phyloP scores from a whole-genome alignment of 2,797 vertebrate genomes.

The Decapterus maruadsi region DNA sequence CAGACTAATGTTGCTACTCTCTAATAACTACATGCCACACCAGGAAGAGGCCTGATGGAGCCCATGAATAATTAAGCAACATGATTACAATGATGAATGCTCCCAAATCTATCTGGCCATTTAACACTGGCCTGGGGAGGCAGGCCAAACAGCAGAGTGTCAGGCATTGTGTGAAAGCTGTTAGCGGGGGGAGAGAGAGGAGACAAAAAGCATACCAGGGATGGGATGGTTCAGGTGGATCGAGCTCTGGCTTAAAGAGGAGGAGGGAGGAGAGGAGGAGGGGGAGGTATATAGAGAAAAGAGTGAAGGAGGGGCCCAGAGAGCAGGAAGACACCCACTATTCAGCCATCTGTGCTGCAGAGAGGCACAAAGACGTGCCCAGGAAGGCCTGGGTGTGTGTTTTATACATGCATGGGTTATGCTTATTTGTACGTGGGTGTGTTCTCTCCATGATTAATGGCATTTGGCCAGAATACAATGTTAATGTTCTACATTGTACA shows the following conservation, averaged over 20 bases:
- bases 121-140: conserved; percentile 71
- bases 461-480: conserved; percentile 30
- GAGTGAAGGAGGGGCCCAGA: conserved; percentile 50
- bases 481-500: conserved; percentile 28
- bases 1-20: conserved; percentile 73
- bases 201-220: conserved; percentile 36
- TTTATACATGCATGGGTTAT: conserved; percentile 29
- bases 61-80: conserved; percentile 85
- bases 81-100: conserved; percentile 87
- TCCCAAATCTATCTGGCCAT: conserved; percentile 78
- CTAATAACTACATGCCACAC: conserved; percentile 82
- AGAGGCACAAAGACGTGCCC: conserved; percentile 64
- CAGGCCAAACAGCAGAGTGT: conserved; percentile 62
- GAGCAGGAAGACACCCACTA: conserved; percentile 75
- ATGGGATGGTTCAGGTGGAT: conserved; percentile 32
- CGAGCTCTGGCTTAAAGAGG: conserved; percentile 45
- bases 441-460: conserved; percentile 41
- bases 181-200: conserved; percentile 52
- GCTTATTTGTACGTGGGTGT: conserved; percentile 53
- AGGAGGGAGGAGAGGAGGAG: conserved; percentile 24
- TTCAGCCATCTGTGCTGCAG: conserved; percentile 78
- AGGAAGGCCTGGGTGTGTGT: conserved; percentile 31
- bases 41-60: conserved; percentile 82
- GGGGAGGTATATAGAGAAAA: conserved; percentile 34
- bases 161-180: conserved; percentile 70